Evolutionary conservation across 2,113 vertebrate species (phyloP).

Genomic region (Hippocampus comes): DNA sequence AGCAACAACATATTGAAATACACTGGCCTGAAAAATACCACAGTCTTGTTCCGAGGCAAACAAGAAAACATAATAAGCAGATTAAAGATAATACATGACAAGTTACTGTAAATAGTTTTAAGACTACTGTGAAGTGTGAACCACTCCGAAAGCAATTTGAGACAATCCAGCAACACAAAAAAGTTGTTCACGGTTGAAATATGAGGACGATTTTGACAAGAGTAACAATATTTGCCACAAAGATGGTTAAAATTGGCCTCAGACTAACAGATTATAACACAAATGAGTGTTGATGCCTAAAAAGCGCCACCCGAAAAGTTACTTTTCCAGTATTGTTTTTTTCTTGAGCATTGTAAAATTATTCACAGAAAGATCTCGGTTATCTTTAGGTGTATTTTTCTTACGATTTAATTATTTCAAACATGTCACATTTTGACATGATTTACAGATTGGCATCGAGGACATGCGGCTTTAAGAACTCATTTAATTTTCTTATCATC

Average conservation of each 20-base stretch:
- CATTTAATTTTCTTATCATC: neutral
- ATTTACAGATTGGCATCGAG: neutral
- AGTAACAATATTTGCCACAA: neutral
- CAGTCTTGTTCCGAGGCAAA: conserved; percentile 1
- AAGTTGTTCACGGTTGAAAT: neutral
- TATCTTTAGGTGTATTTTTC: neutral
- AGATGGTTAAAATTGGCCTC: neutral
- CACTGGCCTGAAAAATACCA: conserved; percentile 55
- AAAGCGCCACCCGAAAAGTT: neutral
- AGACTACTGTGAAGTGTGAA: conserved; percentile 47
- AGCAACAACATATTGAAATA: conserved; percentile 9
- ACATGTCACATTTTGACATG: neutral
- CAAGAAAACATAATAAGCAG: conserved; percentile 27
- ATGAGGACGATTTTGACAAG: conserved; percentile 6
- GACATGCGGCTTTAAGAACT: neutral
- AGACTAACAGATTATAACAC: neutral
- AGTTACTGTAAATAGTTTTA: conserved; percentile 45
- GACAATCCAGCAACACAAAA: neutral
- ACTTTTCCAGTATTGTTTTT: neutral
- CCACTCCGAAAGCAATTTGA: conserved; percentile 28
- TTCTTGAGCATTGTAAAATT: neutral
- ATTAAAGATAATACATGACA: conserved; percentile 13
- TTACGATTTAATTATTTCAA: neutral
- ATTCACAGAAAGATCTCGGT: neutral
- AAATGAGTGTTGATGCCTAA: neutral